A percentile compares a stretch with the other conserved stretches of the same genome.
Conservation (phyloP, 1,140 invertebrate species). For the Drosophila sp. region DNA sequence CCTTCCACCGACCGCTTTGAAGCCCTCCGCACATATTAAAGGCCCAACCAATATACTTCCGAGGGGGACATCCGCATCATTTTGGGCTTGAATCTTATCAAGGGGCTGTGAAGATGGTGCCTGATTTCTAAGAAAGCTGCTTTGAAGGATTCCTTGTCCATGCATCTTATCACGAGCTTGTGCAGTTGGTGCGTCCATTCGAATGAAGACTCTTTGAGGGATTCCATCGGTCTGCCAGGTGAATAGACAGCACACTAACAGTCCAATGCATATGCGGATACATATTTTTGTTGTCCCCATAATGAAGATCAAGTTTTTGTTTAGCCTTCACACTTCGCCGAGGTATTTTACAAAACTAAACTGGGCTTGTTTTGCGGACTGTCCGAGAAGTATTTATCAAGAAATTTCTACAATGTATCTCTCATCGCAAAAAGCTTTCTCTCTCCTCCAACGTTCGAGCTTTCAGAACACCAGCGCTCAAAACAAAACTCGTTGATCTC, state of each 20-base stretch:
- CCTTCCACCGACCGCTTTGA: conserved; percentile 11
- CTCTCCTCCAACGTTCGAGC: no score
- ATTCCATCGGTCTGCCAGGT: not conserved
- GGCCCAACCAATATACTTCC: conserved; percentile 27
- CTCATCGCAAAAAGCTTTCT: no score
- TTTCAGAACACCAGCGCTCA: not conserved
- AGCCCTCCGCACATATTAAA: conserved; percentile 19
- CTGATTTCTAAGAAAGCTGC: no score
- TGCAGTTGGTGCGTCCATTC: not conserved
- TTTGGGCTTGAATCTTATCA: not conserved
- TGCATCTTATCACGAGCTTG: no score
- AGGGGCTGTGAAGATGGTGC: no score
- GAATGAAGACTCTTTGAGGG: not conserved
- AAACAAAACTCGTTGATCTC: not conserved
- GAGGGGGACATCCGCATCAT: not conserved
- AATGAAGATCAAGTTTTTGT: not conserved
- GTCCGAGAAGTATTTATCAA: not conserved
- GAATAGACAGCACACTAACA: conserved; percentile 22
- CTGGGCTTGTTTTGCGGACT: not conserved
- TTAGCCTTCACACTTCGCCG: conserved; percentile 14
- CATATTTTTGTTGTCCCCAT: not conserved
- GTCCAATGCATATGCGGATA: conserved; percentile 2
- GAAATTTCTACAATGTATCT: not conserved
- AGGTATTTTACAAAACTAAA: conserved; percentile 23
- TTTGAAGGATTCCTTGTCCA: no score